These are phyloP conservation scores for Drosophila kuntzei DNA, from an alignment of 2,888 invertebrate species.

Conservation along the genomic window DNA sequence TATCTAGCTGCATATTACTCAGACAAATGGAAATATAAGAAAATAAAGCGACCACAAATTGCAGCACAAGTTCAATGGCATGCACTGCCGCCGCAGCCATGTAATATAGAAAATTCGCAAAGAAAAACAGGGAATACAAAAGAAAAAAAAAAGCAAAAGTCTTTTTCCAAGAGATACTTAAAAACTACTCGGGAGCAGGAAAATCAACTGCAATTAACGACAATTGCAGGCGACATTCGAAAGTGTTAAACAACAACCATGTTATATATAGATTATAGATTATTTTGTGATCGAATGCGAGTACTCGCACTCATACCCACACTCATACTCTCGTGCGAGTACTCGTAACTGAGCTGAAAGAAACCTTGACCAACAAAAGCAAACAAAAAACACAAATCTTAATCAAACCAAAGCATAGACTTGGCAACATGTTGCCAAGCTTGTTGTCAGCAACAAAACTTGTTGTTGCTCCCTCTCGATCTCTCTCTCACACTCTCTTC, in stretches of 20 bases:
- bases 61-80: constrained; percentile 82
- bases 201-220: constrained; percentile 80
- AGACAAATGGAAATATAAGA: constrained; percentile 24
- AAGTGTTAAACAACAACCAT: constrained; percentile 70
- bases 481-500: constrained; percentile 7
- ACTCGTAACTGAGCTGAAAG: constrained; percentile 28
- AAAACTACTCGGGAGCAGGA: constrained; percentile 64
- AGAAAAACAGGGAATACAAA: constrained; percentile 9
- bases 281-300: constrained; percentile 57
- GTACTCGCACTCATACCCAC: neutral
- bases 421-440: constrained; percentile 52
- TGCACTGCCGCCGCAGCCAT: constrained; percentile 49
- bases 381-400: constrained; percentile 26
- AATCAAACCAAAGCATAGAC: constrained; percentile 39
- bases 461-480: constrained; percentile 25
- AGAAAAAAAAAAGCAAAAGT: constrained; percentile 65
- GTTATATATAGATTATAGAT: constrained; percentile 77
- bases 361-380: constrained; percentile 74
- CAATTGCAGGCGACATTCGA: constrained; percentile 72
- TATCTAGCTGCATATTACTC: constrained; percentile 33
- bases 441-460: constrained; percentile 36
- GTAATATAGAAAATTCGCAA: constrained; percentile 64
- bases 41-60: constrained; percentile 48
- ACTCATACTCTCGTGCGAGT: neutral
- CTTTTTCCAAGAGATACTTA: constrained; percentile 56